These are phyloP conservation scores for Montifringilla adamsi DNA, from an alignment of 2,113 vertebrate species.

Conservation along the genomic window DNA sequence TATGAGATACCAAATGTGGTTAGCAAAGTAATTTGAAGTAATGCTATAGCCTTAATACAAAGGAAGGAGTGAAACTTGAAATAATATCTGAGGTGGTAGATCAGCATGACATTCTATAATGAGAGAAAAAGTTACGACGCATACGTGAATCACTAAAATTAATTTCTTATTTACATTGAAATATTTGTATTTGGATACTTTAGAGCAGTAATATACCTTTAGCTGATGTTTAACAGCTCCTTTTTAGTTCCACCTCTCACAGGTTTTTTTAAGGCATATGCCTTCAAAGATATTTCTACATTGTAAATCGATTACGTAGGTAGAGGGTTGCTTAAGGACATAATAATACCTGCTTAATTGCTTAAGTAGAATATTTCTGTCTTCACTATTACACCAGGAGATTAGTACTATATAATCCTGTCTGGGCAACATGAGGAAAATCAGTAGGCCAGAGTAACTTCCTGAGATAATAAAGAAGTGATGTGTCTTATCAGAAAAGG, in stretches of 20 bases:
- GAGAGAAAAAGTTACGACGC: background rate
- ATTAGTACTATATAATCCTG: background rate
- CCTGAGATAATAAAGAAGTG: background rate
- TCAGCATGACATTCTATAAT: background rate
- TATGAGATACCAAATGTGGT: constrained; percentile 49
- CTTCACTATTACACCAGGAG: background rate
- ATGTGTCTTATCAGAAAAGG: background rate
- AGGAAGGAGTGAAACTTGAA: constrained; percentile 36
- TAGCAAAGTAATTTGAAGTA: constrained; percentile 58
- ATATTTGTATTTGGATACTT: constrained; percentile 6
- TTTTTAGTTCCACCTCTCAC: background rate
- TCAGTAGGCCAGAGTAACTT: background rate
- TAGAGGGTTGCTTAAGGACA: background rate
- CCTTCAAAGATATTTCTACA: background rate
- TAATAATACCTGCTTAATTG: background rate
- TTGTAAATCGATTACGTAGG: no score
- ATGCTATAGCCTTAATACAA: constrained; percentile 5
- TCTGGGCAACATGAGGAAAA: background rate
- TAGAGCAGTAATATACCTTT: background rate
- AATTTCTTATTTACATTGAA: constrained; percentile 21
- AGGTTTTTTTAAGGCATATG: background rate
- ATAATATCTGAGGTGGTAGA: constrained; percentile 31
- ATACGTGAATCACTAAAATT: background rate
- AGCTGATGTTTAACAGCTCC: background rate
- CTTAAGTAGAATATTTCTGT: background rate